Percentiles rank a stretch among this genome's conserved stretches.
Conservation (phyloP, 2,113 vertebrate species). For the Porphyrio hochstetteri region DNA sequence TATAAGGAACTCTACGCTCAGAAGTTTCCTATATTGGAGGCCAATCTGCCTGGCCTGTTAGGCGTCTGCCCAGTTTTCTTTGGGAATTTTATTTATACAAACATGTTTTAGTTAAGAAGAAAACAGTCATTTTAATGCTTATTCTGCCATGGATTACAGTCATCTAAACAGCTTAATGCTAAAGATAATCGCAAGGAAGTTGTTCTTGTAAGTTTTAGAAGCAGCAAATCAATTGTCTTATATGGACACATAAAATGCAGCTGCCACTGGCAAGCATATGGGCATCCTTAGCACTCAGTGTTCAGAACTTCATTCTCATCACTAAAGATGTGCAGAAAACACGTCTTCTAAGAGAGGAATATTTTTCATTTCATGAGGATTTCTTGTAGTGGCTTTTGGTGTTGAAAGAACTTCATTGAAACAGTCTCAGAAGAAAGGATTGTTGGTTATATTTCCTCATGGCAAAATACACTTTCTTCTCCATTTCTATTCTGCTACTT, state of each 20-base stretch:
- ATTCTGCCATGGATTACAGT: not conserved
- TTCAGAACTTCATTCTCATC: not conserved
- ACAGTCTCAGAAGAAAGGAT: constrained; percentile 4
- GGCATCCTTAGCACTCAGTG: not conserved
- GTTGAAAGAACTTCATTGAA: not conserved
- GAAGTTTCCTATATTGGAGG: not conserved
- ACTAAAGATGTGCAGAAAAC: not conserved
- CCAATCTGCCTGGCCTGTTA: not conserved
- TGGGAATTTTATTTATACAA: not conserved
- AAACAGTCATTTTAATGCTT: not conserved
- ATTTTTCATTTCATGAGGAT: not conserved
- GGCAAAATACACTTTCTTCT: not conserved
- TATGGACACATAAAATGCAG: not conserved
- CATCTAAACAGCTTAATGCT: not conserved
- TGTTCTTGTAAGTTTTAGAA: not conserved
- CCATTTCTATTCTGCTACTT: not conserved
- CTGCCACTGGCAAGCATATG: not conserved
- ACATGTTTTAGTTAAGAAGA: not conserved
- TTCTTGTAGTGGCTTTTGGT: constrained; percentile 5
- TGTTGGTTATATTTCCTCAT: not conserved
- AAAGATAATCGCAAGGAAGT: not conserved
- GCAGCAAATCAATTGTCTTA: not conserved
- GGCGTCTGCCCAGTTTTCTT: not conserved
- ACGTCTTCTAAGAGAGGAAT: not conserved
- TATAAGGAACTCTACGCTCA: not conserved